Percentiles rank a stretch among this genome's conserved stretches.
Conservation (phyloP, 2,797 vertebrate genomes). For the Muscicapa comitata region DNA sequence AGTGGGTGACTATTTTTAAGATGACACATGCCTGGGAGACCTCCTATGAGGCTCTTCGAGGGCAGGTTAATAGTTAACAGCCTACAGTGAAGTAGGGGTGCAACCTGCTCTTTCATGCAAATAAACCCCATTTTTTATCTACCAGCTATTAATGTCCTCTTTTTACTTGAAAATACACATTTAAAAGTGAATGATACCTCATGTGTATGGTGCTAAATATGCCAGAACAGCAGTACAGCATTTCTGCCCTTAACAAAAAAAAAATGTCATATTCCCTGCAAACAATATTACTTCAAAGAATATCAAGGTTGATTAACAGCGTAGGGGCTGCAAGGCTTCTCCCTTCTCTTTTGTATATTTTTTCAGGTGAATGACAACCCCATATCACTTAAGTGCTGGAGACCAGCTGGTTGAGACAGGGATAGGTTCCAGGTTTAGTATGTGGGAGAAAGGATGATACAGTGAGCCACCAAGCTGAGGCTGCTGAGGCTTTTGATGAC, state of each 20-base stretch:
- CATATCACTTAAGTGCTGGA: background rate
- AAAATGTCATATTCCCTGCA: background rate
- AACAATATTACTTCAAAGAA: background rate
- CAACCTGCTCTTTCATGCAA: constrained; percentile 7
- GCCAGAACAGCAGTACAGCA: background rate
- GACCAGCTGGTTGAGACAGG: too few relatives aligned
- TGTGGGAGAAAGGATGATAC: background rate
- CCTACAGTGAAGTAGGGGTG: background rate
- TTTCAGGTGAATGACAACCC: background rate
- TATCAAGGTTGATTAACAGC: background rate
- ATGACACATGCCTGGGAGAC: background rate
- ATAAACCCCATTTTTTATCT: background rate
- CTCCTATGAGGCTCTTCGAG: background rate
- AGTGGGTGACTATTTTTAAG: background rate
- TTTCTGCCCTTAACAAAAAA: background rate
- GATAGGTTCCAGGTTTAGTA: background rate
- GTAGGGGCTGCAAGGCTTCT: background rate
- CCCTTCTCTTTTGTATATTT: background rate
- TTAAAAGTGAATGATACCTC: background rate
- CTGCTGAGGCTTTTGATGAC: background rate
- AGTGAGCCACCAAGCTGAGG: background rate
- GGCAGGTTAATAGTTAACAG: background rate
- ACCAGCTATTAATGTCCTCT: background rate
- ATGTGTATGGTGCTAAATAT: background rate
- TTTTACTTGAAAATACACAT: background rate